A percentile compares a stretch with the other conserved stretches of the same genome.
These are phyloP conservation scores for Cataglyphis hispanica DNA, from an alignment of 1,140 invertebrate genomes.

Conservation along the genomic window DNA sequence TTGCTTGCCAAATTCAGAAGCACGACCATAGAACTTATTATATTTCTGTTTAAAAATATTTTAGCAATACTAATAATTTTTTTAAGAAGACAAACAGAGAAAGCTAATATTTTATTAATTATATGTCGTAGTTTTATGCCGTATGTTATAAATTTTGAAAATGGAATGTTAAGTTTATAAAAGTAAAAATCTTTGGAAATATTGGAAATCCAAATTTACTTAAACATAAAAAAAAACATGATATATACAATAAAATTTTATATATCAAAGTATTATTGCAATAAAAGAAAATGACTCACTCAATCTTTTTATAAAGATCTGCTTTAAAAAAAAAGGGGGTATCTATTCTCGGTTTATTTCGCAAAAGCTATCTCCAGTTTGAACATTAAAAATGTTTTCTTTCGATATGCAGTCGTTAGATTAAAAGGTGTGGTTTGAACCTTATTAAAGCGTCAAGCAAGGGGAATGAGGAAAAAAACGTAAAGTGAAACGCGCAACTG, in stretches of 20 bases:
- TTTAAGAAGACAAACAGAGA: neutral
- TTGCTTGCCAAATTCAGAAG: constrained; percentile 9
- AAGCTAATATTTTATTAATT: neutral
- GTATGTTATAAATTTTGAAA: neutral
- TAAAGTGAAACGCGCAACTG: constrained; percentile 16
- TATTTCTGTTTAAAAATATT: neutral
- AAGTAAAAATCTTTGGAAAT: neutral
- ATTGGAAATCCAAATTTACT: neutral
- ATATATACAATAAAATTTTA: too few relatives aligned
- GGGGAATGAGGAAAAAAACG: constrained; percentile 1
- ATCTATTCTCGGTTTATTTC: neutral
- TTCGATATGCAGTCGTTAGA: constrained; percentile 41
- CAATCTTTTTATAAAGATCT: constrained; percentile 27
- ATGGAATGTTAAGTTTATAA: neutral
- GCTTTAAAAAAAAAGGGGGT: neutral
- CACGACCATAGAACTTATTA: neutral
- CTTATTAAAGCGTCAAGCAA: constrained; percentile 43
- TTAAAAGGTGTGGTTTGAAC: constrained; percentile 16
- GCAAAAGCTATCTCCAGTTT: constrained; percentile 13
- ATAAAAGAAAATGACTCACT: neutral
- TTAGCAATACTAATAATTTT: neutral
- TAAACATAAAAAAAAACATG: neutral
- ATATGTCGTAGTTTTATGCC: too few relatives aligned
- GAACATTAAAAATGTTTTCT: constrained; percentile 27
- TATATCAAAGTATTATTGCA: constrained; percentile 3